These are phyloP conservation scores for Drosophila colorata DNA, from an alignment of 2,888 invertebrate genomes.

Conservation along the genomic window DNA sequence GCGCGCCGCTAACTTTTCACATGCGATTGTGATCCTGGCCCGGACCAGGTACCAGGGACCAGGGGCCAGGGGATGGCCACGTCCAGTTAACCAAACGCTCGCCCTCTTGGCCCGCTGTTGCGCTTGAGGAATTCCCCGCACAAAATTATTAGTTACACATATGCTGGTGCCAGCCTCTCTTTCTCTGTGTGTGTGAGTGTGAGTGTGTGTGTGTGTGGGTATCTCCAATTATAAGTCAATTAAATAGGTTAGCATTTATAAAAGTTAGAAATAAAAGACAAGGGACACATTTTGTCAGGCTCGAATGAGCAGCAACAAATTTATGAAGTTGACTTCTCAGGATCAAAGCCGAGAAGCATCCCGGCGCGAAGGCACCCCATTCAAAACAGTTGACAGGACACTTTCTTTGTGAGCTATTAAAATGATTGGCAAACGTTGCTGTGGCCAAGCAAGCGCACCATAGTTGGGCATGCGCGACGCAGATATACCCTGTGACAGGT, in stretches of 20 bases:
- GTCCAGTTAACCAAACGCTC: conserved; percentile 27
- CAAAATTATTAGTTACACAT: conserved; percentile 81
- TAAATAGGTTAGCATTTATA: conserved; percentile 79
- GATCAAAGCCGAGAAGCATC: conserved; percentile 42
- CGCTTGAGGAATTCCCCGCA: conserved; percentile 76
- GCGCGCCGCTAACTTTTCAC: conserved; percentile 76
- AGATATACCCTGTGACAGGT: not conserved
- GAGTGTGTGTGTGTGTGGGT: conserved; percentile 49
- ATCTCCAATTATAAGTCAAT: conserved; percentile 83
- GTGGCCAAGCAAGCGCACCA: not conserved
- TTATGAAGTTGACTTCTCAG: conserved; percentile 66
- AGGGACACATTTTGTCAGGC: conserved; percentile 80
- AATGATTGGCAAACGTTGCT: conserved; percentile 32
- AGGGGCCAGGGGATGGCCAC: conserved; percentile 14
- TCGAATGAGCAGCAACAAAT: conserved; percentile 70
- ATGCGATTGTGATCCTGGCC: conserved; percentile 63
- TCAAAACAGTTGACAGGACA: conserved; percentile 30
- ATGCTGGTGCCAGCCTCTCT: conserved; percentile 58
- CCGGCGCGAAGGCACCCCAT: conserved; percentile 24
- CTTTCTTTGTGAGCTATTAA: conserved; percentile 30
- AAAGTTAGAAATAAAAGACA: conserved; percentile 70
- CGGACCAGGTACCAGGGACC: not conserved
- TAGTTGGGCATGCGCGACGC: not conserved
- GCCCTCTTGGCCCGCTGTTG: conserved; percentile 61
- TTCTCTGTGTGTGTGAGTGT: conserved; percentile 7